These are phyloP conservation scores for Cantharis rustica DNA, from an alignment of 2,888 invertebrate species.

Conservation along the genomic window DNA sequence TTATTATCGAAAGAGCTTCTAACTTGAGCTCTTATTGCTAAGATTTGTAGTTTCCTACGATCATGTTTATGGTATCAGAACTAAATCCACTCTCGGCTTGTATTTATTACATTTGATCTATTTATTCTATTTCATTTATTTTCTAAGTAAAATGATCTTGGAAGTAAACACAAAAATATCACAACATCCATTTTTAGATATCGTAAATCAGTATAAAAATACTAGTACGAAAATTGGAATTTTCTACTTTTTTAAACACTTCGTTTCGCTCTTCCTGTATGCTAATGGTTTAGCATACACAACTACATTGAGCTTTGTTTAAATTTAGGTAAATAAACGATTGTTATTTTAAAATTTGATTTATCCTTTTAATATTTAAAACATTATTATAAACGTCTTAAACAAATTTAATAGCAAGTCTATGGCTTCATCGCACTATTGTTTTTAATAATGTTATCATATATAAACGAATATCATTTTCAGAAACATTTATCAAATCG, in stretches of 20 bases:
- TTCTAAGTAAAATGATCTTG: background rate
- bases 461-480: background rate
- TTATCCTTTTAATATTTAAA: background rate
- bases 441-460: background rate
- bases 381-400: background rate
- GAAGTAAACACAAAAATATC: background rate
- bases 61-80: constrained; percentile 4
- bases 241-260: background rate
- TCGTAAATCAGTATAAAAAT: background rate
- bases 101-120: constrained; percentile 5
- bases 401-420: background rate
- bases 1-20: constrained; percentile 39
- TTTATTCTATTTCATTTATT: constrained; percentile 1
- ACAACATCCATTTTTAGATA: background rate
- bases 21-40: constrained; percentile 42
- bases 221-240: background rate
- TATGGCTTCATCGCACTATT: background rate
- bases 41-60: constrained; percentile 3
- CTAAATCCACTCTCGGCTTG: constrained; percentile 1
- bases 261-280: background rate
- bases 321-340: background rate
- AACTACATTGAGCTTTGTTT: background rate
- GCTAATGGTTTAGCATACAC: background rate
- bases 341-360: background rate
- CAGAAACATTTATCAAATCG: background rate